A percentile compares a stretch with the other conserved stretches of the same genome.
phyloP scores from a whole-genome alignment of 2,888 invertebrate genomes.

The Nipponacmea schrenckii region DNA sequence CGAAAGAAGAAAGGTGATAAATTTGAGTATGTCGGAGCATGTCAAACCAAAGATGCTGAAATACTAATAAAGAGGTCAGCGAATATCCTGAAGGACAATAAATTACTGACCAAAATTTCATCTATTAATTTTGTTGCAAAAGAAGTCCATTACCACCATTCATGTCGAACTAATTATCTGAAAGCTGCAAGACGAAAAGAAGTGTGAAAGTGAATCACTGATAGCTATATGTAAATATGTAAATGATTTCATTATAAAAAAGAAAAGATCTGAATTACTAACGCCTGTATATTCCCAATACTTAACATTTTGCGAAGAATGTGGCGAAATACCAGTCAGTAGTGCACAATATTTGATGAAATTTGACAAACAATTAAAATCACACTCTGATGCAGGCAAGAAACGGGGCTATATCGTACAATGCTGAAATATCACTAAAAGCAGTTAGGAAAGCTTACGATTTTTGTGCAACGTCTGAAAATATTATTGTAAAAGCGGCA shows the following conservation, averaged over 20 bases:
- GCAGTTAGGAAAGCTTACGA: slow-evolving; percentile 18
- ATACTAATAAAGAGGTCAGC: slow-evolving; percentile 12
- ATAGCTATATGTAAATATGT: slow-evolving; percentile 9
- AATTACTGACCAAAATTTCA: slow-evolving; percentile 1
- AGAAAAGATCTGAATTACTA: slow-evolving; percentile 17
- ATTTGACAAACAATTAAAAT: slow-evolving; percentile 6
- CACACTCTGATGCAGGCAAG: slow-evolving; percentile 4
- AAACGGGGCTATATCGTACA: slow-evolving; percentile 14
- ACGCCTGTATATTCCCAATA: slow-evolving; percentile 13
- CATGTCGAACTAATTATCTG: slow-evolving; percentile 13
- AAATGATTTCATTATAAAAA: slow-evolving; percentile 10
- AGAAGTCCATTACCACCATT: slow-evolving; percentile 18
- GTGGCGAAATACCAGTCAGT: not conserved
- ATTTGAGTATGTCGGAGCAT: slow-evolving; percentile 14
- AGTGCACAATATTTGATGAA: not conserved
- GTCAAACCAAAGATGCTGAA: slow-evolving; percentile 11
- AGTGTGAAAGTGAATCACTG: too few species aligned
- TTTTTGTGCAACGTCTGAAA: slow-evolving; percentile 11
- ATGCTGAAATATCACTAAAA: slow-evolving; percentile 5
- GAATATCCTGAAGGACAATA: slow-evolving; percentile 10
- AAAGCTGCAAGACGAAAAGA: not conserved
- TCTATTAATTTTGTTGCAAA: slow-evolving; percentile 15
- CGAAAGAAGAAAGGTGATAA: not conserved
- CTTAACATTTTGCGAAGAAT: slow-evolving; percentile 9
- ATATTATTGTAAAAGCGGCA: slow-evolving; percentile 11